phyloP scores from a whole-genome alignment of 2,888 invertebrate genomes.

The Oxyteleia sp. region DNA sequence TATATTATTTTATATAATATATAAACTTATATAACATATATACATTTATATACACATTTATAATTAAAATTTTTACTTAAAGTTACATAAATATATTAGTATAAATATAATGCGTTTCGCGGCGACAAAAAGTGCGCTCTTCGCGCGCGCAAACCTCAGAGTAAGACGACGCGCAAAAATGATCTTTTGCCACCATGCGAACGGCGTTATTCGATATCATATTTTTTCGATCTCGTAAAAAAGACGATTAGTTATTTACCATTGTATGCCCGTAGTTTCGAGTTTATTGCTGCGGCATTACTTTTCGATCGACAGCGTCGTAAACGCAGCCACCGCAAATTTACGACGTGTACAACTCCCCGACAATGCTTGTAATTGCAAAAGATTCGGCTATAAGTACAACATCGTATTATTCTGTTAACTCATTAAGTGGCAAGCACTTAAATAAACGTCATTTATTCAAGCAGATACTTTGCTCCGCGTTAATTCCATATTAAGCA shows the following conservation, averaged over 20 bases:
- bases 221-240: conserved; percentile 9
- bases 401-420: conserved; percentile 49
- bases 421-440: conserved; percentile 53
- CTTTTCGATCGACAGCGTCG: conserved; percentile 59
- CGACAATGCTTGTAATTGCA: conserved; percentile 34
- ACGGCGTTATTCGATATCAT: conserved; percentile 1
- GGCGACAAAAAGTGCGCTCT: conserved; percentile 6
- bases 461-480: conserved; percentile 47
- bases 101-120: conserved; percentile 18
- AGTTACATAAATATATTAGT: conserved; percentile 52
- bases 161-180: conserved; percentile 2
- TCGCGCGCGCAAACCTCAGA: neutral
- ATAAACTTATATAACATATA: too few species aligned
- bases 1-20: too few species aligned
- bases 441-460: conserved; percentile 58
- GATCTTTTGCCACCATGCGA: conserved; percentile 1
- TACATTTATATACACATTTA: too few species aligned
- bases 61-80: too few species aligned
- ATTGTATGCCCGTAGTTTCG: conserved; percentile 10
- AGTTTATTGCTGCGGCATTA: conserved; percentile 42
- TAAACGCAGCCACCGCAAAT: conserved; percentile 57
- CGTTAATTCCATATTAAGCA: conserved; percentile 50
- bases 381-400: conserved; percentile 36
- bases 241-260: conserved; percentile 23
- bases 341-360: conserved; percentile 56